A percentile compares a stretch with the other conserved stretches of the same genome.
Conservation (phyloP, 2,797 vertebrate species). For the Cichlasoma orientale region DNA sequence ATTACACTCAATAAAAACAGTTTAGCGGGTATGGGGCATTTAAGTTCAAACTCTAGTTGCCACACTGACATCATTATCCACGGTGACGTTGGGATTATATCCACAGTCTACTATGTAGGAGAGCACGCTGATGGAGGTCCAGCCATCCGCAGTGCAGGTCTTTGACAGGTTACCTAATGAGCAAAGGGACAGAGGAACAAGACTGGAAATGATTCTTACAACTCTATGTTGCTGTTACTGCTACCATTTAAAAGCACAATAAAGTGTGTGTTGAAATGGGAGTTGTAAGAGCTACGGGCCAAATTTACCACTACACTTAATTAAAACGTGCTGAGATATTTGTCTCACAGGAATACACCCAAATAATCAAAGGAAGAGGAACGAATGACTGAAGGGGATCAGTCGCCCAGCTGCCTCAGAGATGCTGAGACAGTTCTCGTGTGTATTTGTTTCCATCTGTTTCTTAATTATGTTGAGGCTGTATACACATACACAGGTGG, state of each 20-base stretch:
- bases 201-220: not conserved
- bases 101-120: slow-evolving; percentile 84
- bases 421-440: slow-evolving; percentile 43
- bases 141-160: slow-evolving; percentile 86
- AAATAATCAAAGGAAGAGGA: slow-evolving; percentile 56
- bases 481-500: slow-evolving; percentile 20
- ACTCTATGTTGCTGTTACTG: not conserved
- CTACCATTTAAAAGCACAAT: not conserved
- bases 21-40: not conserved
- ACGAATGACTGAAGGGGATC: slow-evolving; percentile 46
- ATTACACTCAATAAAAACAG: slow-evolving; percentile 1
- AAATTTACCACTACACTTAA: slow-evolving; percentile 23
- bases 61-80: slow-evolving; percentile 62
- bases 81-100: slow-evolving; percentile 79
- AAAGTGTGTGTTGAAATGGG: not conserved
- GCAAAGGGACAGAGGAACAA: slow-evolving; percentile 17
- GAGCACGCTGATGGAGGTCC: slow-evolving; percentile 79
- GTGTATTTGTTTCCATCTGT: slow-evolving; percentile 45
- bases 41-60: not conserved
- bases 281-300: slow-evolving; percentile 6
- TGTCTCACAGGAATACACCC: slow-evolving; percentile 50
- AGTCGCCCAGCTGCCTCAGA: slow-evolving; percentile 39
- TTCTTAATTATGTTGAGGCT: slow-evolving; percentile 50
- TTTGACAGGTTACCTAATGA: slow-evolving; percentile 89
- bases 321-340: slow-evolving; percentile 35